A percentile compares a stretch with the other conserved stretches of the same genome.
These are phyloP conservation scores for Oligia fasciuncula DNA, from an alignment of 2,888 invertebrate species.

Conservation along the genomic window DNA sequence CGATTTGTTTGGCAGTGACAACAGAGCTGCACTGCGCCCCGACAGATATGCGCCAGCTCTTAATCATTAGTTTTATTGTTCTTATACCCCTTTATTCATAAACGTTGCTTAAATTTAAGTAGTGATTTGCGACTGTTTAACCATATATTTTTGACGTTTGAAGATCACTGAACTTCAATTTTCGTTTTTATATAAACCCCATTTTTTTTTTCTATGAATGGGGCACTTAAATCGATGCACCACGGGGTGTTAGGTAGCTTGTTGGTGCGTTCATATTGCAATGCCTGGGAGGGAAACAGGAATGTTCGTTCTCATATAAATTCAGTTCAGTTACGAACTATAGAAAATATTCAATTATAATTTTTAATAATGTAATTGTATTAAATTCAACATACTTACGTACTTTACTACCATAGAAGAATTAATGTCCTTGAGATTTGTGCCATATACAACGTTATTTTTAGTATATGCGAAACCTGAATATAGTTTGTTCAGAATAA, in stretches of 20 bases:
- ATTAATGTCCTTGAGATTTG: constrained; percentile 30
- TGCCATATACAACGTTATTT: constrained; percentile 7
- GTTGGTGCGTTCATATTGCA: neutral
- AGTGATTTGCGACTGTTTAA: neutral
- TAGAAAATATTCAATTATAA: constrained; percentile 29
- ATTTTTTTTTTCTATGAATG: constrained; percentile 4
- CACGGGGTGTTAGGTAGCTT: neutral
- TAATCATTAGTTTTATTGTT: neutral
- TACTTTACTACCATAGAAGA: neutral
- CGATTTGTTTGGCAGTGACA: neutral
- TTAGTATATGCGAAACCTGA: no score
- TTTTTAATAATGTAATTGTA: constrained; percentile 17
- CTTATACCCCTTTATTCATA: neutral
- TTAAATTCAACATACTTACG: constrained; percentile 32
- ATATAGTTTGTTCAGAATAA: no score
- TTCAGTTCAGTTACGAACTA: neutral
- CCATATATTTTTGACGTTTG: neutral
- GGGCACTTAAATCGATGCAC: neutral
- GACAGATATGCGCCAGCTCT: neutral
- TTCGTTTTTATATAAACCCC: neutral
- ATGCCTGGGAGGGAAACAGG: neutral
- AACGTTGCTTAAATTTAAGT: neutral
- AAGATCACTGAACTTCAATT: neutral
- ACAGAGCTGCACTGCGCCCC: neutral
- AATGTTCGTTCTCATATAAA: neutral